A percentile compares a stretch with the other conserved stretches of the same genome.
These are phyloP conservation scores for Drosophila monieri DNA, from an alignment of 2,888 invertebrate genomes.

Conservation along the genomic window DNA sequence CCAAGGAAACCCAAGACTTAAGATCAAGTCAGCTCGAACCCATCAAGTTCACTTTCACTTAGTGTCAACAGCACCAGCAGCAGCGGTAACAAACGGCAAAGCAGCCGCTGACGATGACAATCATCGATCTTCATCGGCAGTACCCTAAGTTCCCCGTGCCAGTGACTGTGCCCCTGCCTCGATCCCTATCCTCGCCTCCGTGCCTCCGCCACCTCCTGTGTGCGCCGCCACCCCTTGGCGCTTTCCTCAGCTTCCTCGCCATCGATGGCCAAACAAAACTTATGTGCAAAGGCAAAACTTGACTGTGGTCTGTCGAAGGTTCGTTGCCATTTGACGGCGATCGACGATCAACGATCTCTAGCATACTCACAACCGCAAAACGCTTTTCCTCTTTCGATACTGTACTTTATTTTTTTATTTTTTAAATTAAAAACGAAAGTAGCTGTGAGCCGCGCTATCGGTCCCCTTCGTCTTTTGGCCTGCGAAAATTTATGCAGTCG, in stretches of 20 bases:
- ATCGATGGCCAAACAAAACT: slow-evolving; percentile 62
- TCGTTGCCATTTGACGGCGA: slow-evolving; percentile 73
- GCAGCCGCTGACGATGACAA: slow-evolving; percentile 73
- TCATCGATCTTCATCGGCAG: slow-evolving; percentile 81
- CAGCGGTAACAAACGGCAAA: slow-evolving; percentile 45
- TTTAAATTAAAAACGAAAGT: slow-evolving; percentile 77
- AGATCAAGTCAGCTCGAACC: slow-evolving; percentile 43
- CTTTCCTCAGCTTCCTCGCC: slow-evolving; percentile 13
- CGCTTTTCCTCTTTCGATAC: slow-evolving; percentile 49
- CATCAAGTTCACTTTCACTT: slow-evolving; percentile 80
- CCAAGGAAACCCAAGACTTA: slow-evolving; percentile 14
- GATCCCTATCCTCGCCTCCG: slow-evolving; percentile 1
- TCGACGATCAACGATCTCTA: slow-evolving; percentile 53
- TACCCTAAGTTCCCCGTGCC: slow-evolving; percentile 20
- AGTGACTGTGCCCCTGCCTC: slow-evolving; percentile 27
- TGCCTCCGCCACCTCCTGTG: neutral
- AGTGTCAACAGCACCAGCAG: slow-evolving; percentile 65
- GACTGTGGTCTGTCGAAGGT: slow-evolving; percentile 71
- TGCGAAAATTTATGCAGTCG: slow-evolving; percentile 74
- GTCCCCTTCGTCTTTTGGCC: slow-evolving; percentile 25
- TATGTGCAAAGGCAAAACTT: slow-evolving; percentile 71
- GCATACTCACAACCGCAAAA: slow-evolving; percentile 37
- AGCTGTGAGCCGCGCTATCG: slow-evolving; percentile 54
- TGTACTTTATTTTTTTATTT: slow-evolving; percentile 48
- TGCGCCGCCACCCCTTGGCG: slow-evolving; percentile 6